phyloP scores from a whole-genome alignment of 2,888 invertebrate genomes.

The Coleophora deauratella region DNA sequence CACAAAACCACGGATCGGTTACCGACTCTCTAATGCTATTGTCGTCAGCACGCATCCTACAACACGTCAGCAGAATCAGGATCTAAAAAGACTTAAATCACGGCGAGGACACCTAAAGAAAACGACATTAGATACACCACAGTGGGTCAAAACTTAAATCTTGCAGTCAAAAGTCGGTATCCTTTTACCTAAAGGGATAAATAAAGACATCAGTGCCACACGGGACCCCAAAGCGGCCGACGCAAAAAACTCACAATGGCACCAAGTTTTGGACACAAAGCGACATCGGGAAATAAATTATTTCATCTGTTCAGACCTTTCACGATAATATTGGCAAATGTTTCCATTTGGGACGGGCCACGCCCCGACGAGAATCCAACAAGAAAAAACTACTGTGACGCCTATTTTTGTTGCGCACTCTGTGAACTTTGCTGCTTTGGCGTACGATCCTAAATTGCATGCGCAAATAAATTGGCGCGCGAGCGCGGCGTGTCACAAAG shows the following conservation, averaged over 20 bases:
- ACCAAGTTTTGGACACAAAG: constrained; percentile 68
- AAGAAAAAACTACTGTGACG: constrained; percentile 25
- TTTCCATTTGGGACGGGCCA: constrained; percentile 70
- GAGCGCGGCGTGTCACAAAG: constrained; percentile 61
- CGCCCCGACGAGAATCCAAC: constrained; percentile 53
- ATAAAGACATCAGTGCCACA: constrained; percentile 63
- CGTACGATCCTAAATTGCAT: constrained; percentile 20
- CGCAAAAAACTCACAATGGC: constrained; percentile 64
- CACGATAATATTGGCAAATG: constrained; percentile 74
- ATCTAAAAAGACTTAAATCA: constrained; percentile 24
- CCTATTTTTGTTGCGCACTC: constrained; percentile 2
- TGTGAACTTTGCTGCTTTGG: constrained; percentile 4
- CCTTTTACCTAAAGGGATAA: constrained; percentile 58
- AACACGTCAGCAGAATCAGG: constrained; percentile 30
- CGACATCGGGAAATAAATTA: constrained; percentile 72
- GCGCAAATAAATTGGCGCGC: constrained; percentile 22
- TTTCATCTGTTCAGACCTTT: constrained; percentile 72
- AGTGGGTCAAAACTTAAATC: background rate
- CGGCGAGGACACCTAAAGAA: constrained; percentile 12
- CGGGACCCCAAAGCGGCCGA: constrained; percentile 56
- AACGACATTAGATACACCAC: constrained; percentile 7
- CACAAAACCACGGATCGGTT: constrained; percentile 60
- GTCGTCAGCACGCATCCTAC: constrained; percentile 62
- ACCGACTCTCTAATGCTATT: constrained; percentile 64
- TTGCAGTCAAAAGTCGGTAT: constrained; percentile 39